phyloP scores from a whole-genome alignment of 2,113 vertebrate species.

The Zapus hudsonius region DNA sequence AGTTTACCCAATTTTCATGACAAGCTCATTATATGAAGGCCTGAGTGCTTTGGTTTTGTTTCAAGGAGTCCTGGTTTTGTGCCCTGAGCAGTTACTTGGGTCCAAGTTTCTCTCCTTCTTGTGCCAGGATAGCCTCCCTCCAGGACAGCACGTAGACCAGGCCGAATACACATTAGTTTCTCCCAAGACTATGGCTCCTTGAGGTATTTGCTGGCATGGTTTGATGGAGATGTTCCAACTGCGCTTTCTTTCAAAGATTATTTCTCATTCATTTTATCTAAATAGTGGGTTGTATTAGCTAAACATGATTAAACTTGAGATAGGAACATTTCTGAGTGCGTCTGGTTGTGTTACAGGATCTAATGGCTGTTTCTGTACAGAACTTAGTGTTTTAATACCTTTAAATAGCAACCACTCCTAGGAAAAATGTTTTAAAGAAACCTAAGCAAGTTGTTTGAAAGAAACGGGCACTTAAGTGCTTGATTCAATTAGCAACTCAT shows the following conservation, averaged over 20 bases:
- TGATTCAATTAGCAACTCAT: slow-evolving; percentile 78
- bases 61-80: slow-evolving; percentile 33
- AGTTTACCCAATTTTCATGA: background rate
- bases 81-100: background rate
- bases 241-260: slow-evolving; percentile 60
- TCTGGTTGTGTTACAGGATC: slow-evolving; percentile 57
- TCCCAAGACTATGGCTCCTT: slow-evolving; percentile 26
- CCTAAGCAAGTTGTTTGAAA: slow-evolving; percentile 63
- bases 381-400: slow-evolving; percentile 33
- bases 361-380: slow-evolving; percentile 30
- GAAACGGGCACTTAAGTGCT: slow-evolving; percentile 62
- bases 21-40: background rate
- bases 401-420: slow-evolving; percentile 63
- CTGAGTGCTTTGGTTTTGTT: background rate
- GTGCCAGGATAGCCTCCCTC: background rate
- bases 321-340: slow-evolving; percentile 23
- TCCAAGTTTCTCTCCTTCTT: background rate
- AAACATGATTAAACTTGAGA: background rate
- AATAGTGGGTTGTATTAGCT: slow-evolving; percentile 44
- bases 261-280: slow-evolving; percentile 67
- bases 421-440: slow-evolving; percentile 54
- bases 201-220: slow-evolving; percentile 52
- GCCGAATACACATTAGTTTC: slow-evolving; percentile 21
- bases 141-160: background rate
- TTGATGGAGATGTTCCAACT: slow-evolving; percentile 65